A percentile compares a stretch with the other conserved stretches of the same genome.
These are phyloP conservation scores for Hemiprocne comata DNA, from an alignment of 2,113 vertebrate genomes.

Conservation along the genomic window DNA sequence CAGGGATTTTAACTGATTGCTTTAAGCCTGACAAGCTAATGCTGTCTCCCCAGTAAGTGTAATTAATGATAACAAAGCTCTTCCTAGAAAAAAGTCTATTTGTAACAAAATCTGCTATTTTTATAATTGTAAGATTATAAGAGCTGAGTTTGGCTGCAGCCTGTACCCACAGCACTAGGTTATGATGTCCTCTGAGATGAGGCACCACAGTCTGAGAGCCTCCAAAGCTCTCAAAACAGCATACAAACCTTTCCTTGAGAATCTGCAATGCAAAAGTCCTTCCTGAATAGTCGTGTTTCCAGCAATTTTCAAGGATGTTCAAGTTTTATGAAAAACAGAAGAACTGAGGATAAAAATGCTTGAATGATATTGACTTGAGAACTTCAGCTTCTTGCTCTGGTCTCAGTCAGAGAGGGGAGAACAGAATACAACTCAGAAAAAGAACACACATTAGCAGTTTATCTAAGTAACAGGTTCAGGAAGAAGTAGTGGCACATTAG, in stretches of 20 bases:
- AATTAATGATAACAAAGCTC: not conserved
- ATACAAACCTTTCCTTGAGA: not conserved
- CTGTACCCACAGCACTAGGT: not conserved
- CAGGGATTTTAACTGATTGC: not conserved
- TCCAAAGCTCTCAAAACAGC: not conserved
- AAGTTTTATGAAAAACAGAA: not conserved
- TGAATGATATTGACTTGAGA: not conserved
- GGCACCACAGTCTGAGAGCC: not conserved
- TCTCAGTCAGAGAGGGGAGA: not conserved
- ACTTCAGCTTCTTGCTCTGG: not conserved
- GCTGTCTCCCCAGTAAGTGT: not conserved
- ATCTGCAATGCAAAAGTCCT: not conserved
- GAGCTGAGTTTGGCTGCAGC: not conserved
- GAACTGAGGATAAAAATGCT: not conserved
- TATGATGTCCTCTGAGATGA: not conserved
- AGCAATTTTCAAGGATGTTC: not conserved
- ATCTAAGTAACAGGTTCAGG: not conserved
- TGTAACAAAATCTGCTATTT: not conserved
- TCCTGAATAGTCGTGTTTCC: not conserved
- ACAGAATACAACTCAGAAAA: not conserved
- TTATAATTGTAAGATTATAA: too few species aligned
- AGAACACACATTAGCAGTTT: fast-evolving
- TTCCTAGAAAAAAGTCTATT: not conserved
- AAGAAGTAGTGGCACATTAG: not conserved
- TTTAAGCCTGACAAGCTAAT: not conserved